Base-by-base conservation (phyloP, 2,888 invertebrate genomes). In the Ernsta delagoae region DNA sequence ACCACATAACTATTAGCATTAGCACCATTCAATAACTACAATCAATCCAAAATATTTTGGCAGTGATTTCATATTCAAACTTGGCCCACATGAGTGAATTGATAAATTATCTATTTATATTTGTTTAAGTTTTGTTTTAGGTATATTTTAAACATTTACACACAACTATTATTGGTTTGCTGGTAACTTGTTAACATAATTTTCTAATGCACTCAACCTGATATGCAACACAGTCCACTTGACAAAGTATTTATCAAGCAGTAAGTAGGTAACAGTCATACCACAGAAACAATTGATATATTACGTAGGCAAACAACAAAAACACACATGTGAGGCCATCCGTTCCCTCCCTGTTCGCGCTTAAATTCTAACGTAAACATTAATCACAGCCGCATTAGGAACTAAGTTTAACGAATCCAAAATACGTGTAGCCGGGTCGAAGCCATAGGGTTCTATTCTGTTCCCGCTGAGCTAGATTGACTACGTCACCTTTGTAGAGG, bases 401-500 rank as follows among this genome's bases (percentile, higher is more conserved):
- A 16, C 16, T 16, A 16, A 16, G 16, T 16, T 16, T 16, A 16
- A 16, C 16, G 16, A 16, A 16, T 16, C 16, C 16, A 16, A 16
- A 16, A 16, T 16, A 16, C 16, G 16, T 16, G 16, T 16, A 16
- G 16, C 16, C 16, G 16, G 16, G 16, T 16, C 16, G 16, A 16
- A 16, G 16, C 16, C 16, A 16, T 0, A 16, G 16, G 16, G 16
- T 16, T 16, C 16, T 16, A 16, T 16, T 16, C 16, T 16, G 16
- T 16, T 16, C 16, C 16, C 16, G 16, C 16, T 16, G 92, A 0
- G 88, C 83, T 9, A 92, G 74, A 73, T 87, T 89, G 53, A 93
- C 80, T 0, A 75, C 79, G 74, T 92, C 92, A 2, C 87, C 89
- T 43, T 80, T 77, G 73, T 78, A 74, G 0, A 93, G 81, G 0